Conservation (phyloP, 2,113 vertebrate species). For the Corythaixoides concolor region DNA sequence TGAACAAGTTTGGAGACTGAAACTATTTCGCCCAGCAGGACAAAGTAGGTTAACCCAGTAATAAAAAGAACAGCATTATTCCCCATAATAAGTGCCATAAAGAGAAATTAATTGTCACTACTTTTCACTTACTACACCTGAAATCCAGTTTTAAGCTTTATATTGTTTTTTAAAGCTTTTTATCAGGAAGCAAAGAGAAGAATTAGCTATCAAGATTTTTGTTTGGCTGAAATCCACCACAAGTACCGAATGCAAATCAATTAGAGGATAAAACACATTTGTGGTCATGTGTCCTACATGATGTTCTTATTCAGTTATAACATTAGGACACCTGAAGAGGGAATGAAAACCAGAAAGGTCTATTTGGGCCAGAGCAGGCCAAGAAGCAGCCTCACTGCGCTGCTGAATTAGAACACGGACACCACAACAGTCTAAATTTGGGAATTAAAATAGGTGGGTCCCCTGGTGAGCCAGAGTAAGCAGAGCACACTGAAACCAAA, state of each 20-base stretch:
- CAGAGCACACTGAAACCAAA: neutral
- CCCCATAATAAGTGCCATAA: neutral
- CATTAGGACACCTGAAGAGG: neutral
- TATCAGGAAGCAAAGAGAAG: neutral
- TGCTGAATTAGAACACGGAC: neutral
- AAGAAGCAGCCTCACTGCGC: neutral
- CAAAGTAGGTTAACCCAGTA: neutral
- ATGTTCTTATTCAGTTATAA: neutral
- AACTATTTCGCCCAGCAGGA: neutral
- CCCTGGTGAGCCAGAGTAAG: neutral
- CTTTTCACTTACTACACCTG: neutral
- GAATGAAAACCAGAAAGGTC: neutral
- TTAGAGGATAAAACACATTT: neutral
- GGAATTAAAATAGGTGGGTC: neutral
- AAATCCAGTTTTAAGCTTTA: neutral
- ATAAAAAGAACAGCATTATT: neutral
- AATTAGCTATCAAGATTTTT: neutral
- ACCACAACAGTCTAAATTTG: neutral
- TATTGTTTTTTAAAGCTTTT: neutral
- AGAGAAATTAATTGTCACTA: neutral
- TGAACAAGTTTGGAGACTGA: neutral
- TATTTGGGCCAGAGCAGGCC: neutral
- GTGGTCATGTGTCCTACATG: accelerated
- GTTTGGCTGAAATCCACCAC: neutral
- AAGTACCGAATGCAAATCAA: neutral